A percentile compares a stretch with the other conserved stretches of the same genome.
Conservation (phyloP, 2,113 vertebrate genomes). For the Malurus cyaneus region DNA sequence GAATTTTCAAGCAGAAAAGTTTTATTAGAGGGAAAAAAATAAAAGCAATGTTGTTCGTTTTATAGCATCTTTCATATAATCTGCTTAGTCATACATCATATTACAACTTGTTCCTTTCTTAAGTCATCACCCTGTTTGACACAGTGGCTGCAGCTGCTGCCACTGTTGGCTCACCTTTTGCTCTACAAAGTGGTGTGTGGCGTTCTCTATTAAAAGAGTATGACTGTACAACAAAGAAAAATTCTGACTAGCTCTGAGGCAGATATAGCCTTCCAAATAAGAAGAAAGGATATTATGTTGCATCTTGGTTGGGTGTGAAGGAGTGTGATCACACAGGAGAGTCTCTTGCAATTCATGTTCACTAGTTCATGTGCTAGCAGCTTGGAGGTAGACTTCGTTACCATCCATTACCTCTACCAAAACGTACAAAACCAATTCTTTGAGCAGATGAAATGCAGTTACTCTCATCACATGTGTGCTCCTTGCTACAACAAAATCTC, state of each 20-base stretch:
- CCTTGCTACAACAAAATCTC: background rate
- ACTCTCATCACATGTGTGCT: background rate
- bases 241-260: background rate
- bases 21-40: background rate
- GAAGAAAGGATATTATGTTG: background rate
- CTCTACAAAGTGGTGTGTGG: background rate
- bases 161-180: background rate
- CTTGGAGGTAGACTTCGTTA: background rate
- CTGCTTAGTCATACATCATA: background rate
- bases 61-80: background rate
- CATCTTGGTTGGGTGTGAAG: background rate
- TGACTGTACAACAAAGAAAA: background rate
- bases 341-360: background rate
- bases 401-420: background rate
- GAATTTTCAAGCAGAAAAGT: background rate
- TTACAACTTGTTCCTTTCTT: background rate
- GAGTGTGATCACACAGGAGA: background rate
- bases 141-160: background rate
- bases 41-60: background rate
- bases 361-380: background rate
- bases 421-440: background rate
- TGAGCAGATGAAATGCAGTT: background rate
- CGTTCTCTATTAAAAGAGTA: background rate
- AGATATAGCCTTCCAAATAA: background rate
- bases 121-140: background rate